These are phyloP conservation scores for Crocodylus rhombifer DNA, from an alignment of 2,797 vertebrate species.

Conservation along the genomic window DNA sequence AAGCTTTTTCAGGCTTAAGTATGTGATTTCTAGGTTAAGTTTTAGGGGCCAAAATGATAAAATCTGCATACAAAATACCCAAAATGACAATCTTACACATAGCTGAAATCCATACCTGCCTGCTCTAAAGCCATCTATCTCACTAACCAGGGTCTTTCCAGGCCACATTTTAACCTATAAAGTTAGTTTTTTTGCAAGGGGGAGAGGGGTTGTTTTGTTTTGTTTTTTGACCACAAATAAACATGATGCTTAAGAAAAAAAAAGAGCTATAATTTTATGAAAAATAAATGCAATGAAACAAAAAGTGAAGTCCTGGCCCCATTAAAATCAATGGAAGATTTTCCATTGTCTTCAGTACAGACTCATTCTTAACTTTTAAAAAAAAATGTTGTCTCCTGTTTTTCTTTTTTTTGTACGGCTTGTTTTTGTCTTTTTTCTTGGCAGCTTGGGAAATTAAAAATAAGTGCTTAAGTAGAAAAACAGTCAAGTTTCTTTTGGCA, in stretches of 20 bases:
- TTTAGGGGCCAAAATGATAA: background rate
- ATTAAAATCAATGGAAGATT: background rate
- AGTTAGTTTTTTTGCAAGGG: background rate
- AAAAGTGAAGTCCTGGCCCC: background rate
- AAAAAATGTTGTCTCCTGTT: background rate
- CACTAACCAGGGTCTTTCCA: background rate
- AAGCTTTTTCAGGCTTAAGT: accelerated
- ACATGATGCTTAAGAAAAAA: background rate
- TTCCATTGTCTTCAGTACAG: too few species aligned
- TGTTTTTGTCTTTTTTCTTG: too few species aligned
- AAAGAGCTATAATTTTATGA: background rate
- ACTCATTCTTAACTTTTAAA: background rate
- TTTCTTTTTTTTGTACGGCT: background rate
- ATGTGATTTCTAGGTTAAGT: background rate
- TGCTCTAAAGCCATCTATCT: background rate
- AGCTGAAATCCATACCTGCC: background rate
- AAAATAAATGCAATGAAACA: background rate
- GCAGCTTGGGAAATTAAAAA: too few species aligned
- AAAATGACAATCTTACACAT: background rate
- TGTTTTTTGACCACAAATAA: background rate
- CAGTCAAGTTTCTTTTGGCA: background rate
- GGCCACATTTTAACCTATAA: too few species aligned
- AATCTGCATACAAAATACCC: background rate
- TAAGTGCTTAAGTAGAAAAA: background rate
- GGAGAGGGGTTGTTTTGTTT: too few species aligned